These are phyloP conservation scores for Orthosia gothica DNA, from an alignment of 2,888 invertebrate species.

Conservation along the genomic window DNA sequence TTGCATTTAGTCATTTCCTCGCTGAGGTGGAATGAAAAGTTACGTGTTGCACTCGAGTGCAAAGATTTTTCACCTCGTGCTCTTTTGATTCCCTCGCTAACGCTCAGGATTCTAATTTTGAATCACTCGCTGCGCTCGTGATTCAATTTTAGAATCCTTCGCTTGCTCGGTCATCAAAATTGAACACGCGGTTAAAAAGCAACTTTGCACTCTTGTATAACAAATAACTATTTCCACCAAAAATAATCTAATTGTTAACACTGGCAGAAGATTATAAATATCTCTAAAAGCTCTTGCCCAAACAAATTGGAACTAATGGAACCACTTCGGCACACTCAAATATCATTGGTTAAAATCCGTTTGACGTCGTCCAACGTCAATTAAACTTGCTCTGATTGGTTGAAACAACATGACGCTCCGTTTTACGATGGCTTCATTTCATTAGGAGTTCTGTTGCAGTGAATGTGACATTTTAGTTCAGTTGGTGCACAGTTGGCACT, in stretches of 20 bases:
- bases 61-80: too few species aligned
- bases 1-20: too few species aligned
- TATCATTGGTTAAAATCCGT: constrained; percentile 28
- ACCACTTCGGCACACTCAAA: background rate
- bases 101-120: too few species aligned
- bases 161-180: too few species aligned
- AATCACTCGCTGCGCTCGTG: too few species aligned
- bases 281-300: background rate
- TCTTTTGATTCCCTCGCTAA: too few species aligned
- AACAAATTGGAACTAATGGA: constrained; percentile 13
- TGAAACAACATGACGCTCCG: constrained; percentile 1
- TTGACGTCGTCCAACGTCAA: constrained; percentile 26
- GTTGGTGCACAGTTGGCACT: constrained; percentile 24
- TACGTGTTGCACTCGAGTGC: too few species aligned
- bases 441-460: constrained; percentile 38
- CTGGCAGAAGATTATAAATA: background rate
- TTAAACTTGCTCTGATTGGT: constrained; percentile 33
- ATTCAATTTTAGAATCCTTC: too few species aligned
- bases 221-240: background rate
- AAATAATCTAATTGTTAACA: background rate
- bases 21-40: too few species aligned
- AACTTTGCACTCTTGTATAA: too few species aligned
- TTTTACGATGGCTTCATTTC: constrained; percentile 11
- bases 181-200: too few species aligned
- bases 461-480: constrained; percentile 20